Evolutionary conservation across 2,888 invertebrate species (phyloP).

Genomic region (Lepidochrysops patricia): DNA sequence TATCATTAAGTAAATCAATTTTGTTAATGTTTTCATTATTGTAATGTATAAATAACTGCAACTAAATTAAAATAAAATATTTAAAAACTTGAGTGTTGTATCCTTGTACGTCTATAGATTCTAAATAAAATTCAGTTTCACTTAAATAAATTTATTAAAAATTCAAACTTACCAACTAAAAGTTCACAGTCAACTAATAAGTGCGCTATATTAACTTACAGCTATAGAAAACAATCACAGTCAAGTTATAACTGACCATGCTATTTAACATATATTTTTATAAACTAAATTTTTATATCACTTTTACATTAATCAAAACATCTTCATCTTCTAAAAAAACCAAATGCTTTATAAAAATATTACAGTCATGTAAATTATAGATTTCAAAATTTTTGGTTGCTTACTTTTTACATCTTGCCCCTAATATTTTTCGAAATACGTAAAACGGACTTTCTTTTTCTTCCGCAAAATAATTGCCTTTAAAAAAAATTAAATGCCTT

Average conservation of each 20-base stretch:
- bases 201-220: background rate
- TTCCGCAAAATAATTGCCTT: background rate
- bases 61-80: background rate
- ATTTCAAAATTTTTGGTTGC: background rate
- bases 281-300: background rate
- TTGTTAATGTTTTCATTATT: background rate
- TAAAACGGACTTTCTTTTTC: background rate
- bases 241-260: background rate
- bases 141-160: background rate
- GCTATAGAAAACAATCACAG: background rate
- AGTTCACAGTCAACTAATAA: background rate
- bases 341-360: conserved; percentile 1
- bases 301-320: background rate
- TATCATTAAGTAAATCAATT: background rate
- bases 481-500: background rate
- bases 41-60: background rate
- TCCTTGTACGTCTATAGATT: too few species aligned
- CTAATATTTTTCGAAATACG: background rate
- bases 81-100: background rate
- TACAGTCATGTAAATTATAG: background rate
- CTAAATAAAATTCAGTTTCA: background rate
- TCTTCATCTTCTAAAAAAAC: background rate
- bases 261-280: background rate
- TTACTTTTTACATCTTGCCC: background rate
- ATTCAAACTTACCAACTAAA: background rate